Conservation (phyloP, 2,888 invertebrate genomes). For the Dicyrtoma fusca region DNA sequence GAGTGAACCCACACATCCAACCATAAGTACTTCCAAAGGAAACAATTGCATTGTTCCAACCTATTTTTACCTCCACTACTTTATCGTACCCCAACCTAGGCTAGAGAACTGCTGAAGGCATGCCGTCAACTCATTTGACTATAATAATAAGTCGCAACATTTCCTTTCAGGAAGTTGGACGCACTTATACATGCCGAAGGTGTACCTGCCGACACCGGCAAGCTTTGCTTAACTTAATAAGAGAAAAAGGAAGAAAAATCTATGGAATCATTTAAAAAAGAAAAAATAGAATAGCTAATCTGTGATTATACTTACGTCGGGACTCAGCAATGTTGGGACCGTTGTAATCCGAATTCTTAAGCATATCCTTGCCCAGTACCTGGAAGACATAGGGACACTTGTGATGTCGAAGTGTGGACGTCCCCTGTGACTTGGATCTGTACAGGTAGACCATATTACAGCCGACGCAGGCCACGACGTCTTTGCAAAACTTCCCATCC, state of each 20-base stretch:
- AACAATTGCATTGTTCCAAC: no score
- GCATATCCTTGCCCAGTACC: slow-evolving; percentile 43
- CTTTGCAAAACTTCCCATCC: slow-evolving; percentile 42
- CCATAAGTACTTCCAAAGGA: no score
- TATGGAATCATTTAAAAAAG: background rate
- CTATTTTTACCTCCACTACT: no score
- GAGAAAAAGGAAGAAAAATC: slow-evolving; percentile 1
- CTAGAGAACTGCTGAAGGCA: no score
- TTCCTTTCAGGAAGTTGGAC: slow-evolving; percentile 27
- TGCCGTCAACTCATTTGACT: no score
- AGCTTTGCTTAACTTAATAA: background rate
- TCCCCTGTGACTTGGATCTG: slow-evolving; percentile 49
- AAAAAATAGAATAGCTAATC: background rate
- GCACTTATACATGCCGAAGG: background rate
- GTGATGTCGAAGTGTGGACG: slow-evolving; percentile 54
- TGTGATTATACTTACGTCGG: slow-evolving; percentile 11
- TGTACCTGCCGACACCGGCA: background rate
- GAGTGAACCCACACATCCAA: background rate
- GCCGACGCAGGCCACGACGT: slow-evolving; percentile 50
- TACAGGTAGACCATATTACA: slow-evolving; percentile 51
- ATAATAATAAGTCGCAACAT: background rate
- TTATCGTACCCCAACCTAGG: no score
- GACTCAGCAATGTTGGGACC: slow-evolving; percentile 4
- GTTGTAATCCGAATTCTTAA: slow-evolving; percentile 22
- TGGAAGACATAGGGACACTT: slow-evolving; percentile 49